Percentiles rank a stretch among this genome's conserved stretches.
Evolutionary conservation across 2,797 vertebrate genomes (phyloP).

Genomic region (Semotilus atromaculatus): DNA sequence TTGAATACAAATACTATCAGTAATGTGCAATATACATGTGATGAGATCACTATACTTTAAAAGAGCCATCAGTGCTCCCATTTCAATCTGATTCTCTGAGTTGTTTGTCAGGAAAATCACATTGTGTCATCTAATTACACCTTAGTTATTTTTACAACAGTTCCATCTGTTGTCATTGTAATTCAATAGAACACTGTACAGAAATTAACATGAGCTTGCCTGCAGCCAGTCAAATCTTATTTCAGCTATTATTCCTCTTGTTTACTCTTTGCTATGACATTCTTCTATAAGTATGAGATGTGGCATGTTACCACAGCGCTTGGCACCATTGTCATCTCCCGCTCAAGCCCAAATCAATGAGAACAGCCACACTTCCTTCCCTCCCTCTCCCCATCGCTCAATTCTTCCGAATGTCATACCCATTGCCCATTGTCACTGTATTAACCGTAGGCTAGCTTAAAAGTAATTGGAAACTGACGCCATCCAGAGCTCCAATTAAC

Average conservation of each 20-base stretch:
- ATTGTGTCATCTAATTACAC: conserved; percentile 10
- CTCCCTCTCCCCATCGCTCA: conserved; percentile 66
- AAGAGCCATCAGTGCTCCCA: background rate
- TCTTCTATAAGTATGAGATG: background rate
- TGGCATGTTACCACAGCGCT: background rate
- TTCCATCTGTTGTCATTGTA: background rate
- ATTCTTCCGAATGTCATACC: conserved; percentile 67
- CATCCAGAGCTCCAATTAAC: conserved; percentile 84
- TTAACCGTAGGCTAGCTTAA: conserved; percentile 85
- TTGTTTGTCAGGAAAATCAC: conserved; percentile 9
- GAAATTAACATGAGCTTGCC: conserved; percentile 4
- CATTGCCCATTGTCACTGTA: conserved; percentile 73
- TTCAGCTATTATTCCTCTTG: conserved; percentile 16
- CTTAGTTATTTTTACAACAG: background rate
- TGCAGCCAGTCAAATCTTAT: conserved; percentile 9
- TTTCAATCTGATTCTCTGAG: conserved; percentile 10
- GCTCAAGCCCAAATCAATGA: conserved; percentile 51
- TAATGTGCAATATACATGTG: background rate
- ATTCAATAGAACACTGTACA: background rate
- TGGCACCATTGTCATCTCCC: conserved; percentile 8
- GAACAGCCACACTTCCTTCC: conserved; percentile 60
- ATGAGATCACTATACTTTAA: background rate
- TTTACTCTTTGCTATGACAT: conserved; percentile 15
- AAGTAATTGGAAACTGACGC: conserved; percentile 85
- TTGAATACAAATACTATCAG: background rate